A percentile compares a stretch with the other conserved stretches of the same genome.
Conservation (phyloP, 2,113 vertebrate genomes). For the Theristicus caerulescens region DNA sequence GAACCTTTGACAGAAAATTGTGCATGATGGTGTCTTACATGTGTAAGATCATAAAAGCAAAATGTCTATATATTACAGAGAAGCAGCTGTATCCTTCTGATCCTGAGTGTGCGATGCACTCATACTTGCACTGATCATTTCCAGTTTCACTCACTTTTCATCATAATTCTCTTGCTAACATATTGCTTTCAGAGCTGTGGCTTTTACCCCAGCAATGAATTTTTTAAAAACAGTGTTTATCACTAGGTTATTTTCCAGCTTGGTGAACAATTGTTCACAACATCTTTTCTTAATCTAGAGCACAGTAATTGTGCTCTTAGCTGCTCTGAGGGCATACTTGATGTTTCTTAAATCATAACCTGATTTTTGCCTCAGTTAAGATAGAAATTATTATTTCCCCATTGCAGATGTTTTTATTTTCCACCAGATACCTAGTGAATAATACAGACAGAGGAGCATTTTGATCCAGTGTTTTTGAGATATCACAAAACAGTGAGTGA, state of each 20-base stretch:
- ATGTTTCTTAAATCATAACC: constrained; percentile 20
- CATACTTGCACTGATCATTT: constrained; percentile 5
- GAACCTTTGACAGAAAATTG: background rate
- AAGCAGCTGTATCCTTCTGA: background rate
- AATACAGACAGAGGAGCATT: background rate
- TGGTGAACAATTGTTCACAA: constrained; percentile 16
- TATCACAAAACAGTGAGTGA: background rate
- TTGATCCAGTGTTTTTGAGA: background rate
- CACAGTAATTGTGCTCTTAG: constrained; percentile 11
- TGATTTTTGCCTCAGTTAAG: background rate
- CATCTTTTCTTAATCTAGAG: constrained; percentile 7
- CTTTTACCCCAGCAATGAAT: constrained; percentile 39
- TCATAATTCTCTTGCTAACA: background rate
- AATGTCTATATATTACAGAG: background rate
- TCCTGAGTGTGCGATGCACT: background rate
- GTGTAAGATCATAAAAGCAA: background rate
- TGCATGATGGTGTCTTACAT: background rate
- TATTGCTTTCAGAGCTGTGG: background rate
- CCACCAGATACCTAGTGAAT: background rate
- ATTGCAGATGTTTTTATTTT: background rate
- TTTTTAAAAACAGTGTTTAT: constrained; percentile 19
- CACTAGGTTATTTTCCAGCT: constrained; percentile 9
- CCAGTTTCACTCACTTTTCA: constrained; percentile 9
- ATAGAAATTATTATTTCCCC: background rate
- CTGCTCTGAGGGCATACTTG: background rate